These are phyloP conservation scores for Pelagia noctiluca DNA, from an alignment of 30 jellyfish, hydroid and myxozoan species.

Conservation along the genomic window DNA sequence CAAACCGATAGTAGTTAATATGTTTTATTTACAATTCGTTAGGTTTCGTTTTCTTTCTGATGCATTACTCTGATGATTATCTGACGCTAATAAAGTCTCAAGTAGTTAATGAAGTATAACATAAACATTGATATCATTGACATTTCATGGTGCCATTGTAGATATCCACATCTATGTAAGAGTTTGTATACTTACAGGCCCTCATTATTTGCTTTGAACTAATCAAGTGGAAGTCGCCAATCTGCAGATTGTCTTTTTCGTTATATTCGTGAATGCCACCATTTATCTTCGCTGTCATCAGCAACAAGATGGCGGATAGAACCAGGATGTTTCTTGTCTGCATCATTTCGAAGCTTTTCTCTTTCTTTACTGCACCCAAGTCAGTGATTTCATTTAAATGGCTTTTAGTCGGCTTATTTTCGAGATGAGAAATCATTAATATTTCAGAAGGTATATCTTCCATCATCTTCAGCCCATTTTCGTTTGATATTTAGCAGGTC, in stretches of 20 bases:
- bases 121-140: neutral
- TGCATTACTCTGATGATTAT: neutral
- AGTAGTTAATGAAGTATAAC: neutral
- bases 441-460: no score
- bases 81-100: neutral
- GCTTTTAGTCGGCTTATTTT: no score
- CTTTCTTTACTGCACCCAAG: no score
- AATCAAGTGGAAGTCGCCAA: constrained; percentile 50
- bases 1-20: no score
- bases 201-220: constrained; percentile 6
- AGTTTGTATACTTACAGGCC: constrained; percentile 6
- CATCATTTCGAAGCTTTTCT: no score
- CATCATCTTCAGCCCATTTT: no score
- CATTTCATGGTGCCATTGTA: neutral
- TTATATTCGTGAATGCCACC: neutral
- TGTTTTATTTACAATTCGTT: no score
- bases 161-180: neutral
- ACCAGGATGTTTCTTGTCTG: neutral
- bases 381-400: no score
- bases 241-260: constrained; percentile 14
- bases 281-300: neutral
- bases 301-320: neutral
- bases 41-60: no score
- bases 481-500: constrained; percentile 66
- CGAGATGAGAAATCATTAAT: no score